A percentile compares a stretch with the other conserved stretches of the same genome.
These are phyloP conservation scores for Marasmarcha lunaedactyla DNA, from an alignment of 2,888 invertebrate species.

Conservation along the genomic window DNA sequence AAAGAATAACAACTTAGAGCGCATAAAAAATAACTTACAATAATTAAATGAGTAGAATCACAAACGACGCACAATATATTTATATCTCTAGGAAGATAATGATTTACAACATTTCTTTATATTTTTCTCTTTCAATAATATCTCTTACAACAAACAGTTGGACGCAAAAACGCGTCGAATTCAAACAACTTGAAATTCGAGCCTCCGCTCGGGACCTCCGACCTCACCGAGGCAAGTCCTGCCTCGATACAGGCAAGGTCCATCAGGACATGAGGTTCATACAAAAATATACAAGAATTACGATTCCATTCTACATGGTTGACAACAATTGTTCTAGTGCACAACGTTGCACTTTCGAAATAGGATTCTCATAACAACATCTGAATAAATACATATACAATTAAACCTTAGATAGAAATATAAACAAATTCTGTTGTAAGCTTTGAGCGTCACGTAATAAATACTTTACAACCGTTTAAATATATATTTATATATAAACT, in stretches of 20 bases:
- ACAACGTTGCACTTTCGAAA: too few relatives aligned
- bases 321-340: too few relatives aligned
- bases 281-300: too few relatives aligned
- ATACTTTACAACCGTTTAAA: background rate
- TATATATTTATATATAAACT: background rate
- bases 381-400: background rate
- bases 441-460: constrained; percentile 1
- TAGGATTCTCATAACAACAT: background rate
- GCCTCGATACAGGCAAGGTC: too few relatives aligned
- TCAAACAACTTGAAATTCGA: constrained; percentile 1
- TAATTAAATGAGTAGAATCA: too few relatives aligned
- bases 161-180: background rate
- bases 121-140: background rate
- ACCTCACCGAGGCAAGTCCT: too few relatives aligned
- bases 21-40: too few relatives aligned
- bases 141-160: background rate
- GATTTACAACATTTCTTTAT: background rate
- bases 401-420: too few relatives aligned
- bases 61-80: too few relatives aligned
- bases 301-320: too few relatives aligned
- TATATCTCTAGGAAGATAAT: constrained; percentile 1
- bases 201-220: background rate
- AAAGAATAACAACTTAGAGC: too few relatives aligned
- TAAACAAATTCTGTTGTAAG: background rate
- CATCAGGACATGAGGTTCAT: too few relatives aligned